These are phyloP conservation scores for Gymnoscopelus braueri DNA, from an alignment of 2,797 vertebrate genomes.

Conservation along the genomic window DNA sequence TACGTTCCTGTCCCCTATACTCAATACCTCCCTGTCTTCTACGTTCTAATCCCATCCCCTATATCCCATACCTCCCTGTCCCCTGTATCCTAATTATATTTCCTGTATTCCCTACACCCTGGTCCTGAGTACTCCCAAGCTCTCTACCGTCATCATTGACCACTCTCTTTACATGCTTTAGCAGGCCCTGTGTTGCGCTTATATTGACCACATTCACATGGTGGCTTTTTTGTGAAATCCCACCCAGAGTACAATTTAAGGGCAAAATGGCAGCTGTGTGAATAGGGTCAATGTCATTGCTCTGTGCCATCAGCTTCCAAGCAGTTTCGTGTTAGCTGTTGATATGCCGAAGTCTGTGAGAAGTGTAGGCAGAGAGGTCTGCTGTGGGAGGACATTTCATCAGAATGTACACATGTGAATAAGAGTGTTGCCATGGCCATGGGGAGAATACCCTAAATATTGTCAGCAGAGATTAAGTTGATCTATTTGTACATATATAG, in stretches of 20 bases:
- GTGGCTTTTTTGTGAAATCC: neutral
- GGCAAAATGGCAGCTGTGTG: too few relatives aligned
- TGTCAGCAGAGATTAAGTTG: constrained; percentile 60
- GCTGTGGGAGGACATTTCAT: constrained; percentile 13
- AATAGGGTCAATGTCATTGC: too few relatives aligned
- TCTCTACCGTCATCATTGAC: neutral
- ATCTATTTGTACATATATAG: constrained; percentile 73
- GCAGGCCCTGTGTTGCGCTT: constrained; percentile 32
- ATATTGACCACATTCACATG: neutral
- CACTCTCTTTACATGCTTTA: constrained; percentile 25
- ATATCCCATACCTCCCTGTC: too few relatives aligned
- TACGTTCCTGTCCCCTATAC: too few relatives aligned
- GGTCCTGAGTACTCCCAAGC: too few relatives aligned
- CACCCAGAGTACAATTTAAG: too few relatives aligned
- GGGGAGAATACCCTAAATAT: constrained; percentile 53
- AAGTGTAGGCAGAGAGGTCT: constrained; percentile 29
- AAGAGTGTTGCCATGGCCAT: constrained; percentile 69
- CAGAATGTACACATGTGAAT: constrained; percentile 75
- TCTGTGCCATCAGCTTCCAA: constrained; percentile 46
- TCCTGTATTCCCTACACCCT: too few relatives aligned
- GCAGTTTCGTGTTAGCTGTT: constrained; percentile 46
- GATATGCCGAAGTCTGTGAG: constrained; percentile 53
- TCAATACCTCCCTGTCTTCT: too few relatives aligned
- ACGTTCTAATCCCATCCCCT: too few relatives aligned
- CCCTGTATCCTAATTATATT: too few relatives aligned